These are phyloP conservation scores for Ethmia dodecea DNA, from an alignment of 2,888 invertebrate genomes.

Conservation along the genomic window DNA sequence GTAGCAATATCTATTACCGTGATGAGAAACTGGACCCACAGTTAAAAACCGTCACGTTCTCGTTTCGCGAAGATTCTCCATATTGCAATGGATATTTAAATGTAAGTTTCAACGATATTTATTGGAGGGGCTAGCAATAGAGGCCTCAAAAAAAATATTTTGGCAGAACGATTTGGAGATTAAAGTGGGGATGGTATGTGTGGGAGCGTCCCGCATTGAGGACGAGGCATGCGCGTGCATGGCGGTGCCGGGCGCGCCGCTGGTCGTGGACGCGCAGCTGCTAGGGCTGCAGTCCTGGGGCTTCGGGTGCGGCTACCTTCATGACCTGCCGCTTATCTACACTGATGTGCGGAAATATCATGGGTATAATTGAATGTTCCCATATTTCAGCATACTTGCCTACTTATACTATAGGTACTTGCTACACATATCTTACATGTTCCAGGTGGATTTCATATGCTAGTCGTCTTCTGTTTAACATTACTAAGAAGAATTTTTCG, in stretches of 20 bases:
- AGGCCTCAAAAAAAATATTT: neutral
- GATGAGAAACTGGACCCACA: constrained; percentile 54
- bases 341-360: too few species aligned
- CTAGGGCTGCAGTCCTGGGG: constrained; percentile 59
- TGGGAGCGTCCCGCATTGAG: constrained; percentile 39
- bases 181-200: constrained; percentile 41
- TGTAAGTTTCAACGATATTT: constrained; percentile 26
- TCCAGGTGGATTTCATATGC: too few species aligned
- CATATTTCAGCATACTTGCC: too few species aligned
- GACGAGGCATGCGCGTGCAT: constrained; percentile 38
- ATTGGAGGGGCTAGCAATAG: neutral
- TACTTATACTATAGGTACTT: too few species aligned
- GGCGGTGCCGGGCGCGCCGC: constrained; percentile 57
- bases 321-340: constrained; percentile 55
- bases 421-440: too few species aligned
- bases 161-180: neutral
- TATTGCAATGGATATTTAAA: constrained; percentile 40
- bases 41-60: constrained; percentile 43
- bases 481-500: too few species aligned
- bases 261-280: constrained; percentile 38
- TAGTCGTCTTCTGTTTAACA: too few species aligned
- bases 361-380: too few species aligned
- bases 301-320: constrained; percentile 51
- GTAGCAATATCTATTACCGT: constrained; percentile 38
- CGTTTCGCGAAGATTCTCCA: constrained; percentile 17